These are phyloP conservation scores for Cotesia vestalis DNA, from an alignment of 1,140 invertebrate species.

Conservation along the genomic window DNA sequence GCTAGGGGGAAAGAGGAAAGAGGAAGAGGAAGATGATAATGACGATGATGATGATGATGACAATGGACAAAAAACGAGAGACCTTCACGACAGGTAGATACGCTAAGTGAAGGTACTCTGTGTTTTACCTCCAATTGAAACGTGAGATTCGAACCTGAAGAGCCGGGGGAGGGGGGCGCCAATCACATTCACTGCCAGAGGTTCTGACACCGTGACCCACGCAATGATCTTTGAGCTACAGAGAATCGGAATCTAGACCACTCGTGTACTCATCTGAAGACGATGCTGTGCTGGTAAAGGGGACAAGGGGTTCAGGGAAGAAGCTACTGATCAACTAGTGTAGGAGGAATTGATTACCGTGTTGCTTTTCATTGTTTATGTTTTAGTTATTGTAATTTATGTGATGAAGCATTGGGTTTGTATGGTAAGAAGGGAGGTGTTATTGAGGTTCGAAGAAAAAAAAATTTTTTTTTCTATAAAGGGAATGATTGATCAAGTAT, in stretches of 20 bases:
- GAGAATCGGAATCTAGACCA: slow-evolving; percentile 47
- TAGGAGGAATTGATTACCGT: neutral
- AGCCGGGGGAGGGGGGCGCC: neutral
- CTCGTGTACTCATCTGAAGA: slow-evolving; percentile 31
- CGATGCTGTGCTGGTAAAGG: neutral
- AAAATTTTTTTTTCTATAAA: too few species aligned
- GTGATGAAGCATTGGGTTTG: too few species aligned
- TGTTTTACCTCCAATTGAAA: slow-evolving; percentile 24
- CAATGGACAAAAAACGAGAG: slow-evolving; percentile 24
- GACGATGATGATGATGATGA: neutral
- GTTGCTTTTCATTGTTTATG: neutral
- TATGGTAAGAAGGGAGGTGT: too few species aligned
- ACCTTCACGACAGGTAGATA: slow-evolving; percentile 34
- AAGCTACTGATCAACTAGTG: neutral
- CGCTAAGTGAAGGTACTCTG: neutral
- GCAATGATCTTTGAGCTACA: slow-evolving; percentile 40
- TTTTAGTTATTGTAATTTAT: too few species aligned
- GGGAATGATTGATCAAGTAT: too few species aligned
- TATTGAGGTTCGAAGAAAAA: too few species aligned
- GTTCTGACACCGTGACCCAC: slow-evolving; percentile 48
- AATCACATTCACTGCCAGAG: slow-evolving; percentile 25
- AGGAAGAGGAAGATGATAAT: neutral
- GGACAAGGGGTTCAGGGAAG: neutral
- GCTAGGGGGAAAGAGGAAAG: neutral
- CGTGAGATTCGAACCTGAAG: slow-evolving; percentile 10